phyloP scores from a whole-genome alignment of 2,113 vertebrate species.

The Sebastes fasciatus region DNA sequence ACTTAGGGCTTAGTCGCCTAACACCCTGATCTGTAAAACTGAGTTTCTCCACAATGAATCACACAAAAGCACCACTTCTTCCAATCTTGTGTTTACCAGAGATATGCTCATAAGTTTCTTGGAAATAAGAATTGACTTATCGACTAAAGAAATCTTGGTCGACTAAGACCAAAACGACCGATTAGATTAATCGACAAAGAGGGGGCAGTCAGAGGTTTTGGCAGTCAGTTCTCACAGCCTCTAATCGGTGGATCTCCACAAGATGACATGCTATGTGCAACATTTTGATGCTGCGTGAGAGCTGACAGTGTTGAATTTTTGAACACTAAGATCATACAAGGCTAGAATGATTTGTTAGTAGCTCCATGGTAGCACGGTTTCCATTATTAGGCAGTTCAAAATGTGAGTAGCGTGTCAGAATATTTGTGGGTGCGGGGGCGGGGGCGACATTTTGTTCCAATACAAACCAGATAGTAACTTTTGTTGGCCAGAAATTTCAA shows the following conservation, averaged over 20 bases:
- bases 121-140: no score
- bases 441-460: constrained; percentile 20
- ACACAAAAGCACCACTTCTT: no score
- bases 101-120: no score
- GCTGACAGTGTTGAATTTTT: background rate
- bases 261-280: background rate
- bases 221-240: background rate
- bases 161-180: no score
- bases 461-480: constrained; percentile 29
- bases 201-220: no score
- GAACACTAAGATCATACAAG: background rate
- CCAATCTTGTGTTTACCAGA: no score
- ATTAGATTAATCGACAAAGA: no score
- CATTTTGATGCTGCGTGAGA: background rate
- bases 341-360: constrained; percentile 2
- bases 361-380: background rate
- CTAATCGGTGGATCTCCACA: background rate
- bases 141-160: no score
- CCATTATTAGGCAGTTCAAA: constrained; percentile 29
- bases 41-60: no score
- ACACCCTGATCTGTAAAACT: no score
- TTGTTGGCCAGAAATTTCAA: constrained; percentile 18
- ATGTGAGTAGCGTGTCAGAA: constrained; percentile 43
- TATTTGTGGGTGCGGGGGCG: background rate
- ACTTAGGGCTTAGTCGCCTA: background rate